A percentile compares a stretch with the other conserved stretches of the same genome.
Evolutionary conservation across 2,113 vertebrate genomes (phyloP).

Genomic region (Aphelocoma coerulescens): DNA sequence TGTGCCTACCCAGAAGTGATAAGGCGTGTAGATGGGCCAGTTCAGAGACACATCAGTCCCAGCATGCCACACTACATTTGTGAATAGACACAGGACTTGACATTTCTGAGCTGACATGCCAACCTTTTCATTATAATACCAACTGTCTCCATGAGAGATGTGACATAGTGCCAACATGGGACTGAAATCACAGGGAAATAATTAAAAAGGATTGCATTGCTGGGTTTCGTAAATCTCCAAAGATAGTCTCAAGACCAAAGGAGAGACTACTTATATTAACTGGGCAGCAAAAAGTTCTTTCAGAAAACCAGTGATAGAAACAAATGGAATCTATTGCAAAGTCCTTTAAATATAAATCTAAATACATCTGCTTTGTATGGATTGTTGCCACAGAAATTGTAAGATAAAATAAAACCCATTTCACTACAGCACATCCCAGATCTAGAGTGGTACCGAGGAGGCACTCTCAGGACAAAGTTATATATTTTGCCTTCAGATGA

Average conservation of each 20-base stretch:
- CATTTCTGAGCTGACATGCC: not conserved
- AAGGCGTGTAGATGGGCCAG: not conserved
- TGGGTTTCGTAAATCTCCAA: not conserved
- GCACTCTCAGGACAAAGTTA: not conserved
- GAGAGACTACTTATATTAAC: not conserved
- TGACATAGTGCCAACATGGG: not conserved
- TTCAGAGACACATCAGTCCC: not conserved
- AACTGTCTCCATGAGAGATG: not conserved
- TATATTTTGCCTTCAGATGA: not conserved
- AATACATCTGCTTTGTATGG: not conserved
- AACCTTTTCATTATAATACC: not conserved
- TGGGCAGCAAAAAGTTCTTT: not conserved
- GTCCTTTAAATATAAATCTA: not conserved
- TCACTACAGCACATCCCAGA: not conserved
- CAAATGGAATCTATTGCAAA: not conserved
- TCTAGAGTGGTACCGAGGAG: not conserved
- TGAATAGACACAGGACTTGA: not conserved
- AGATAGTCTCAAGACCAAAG: not conserved
- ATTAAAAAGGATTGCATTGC: not conserved
- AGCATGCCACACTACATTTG: not conserved
- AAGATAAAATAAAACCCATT: not conserved
- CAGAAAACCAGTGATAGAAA: not conserved
- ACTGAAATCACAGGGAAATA: not conserved
- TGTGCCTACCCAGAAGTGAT: not conserved
- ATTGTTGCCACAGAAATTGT: not conserved